Evolutionary conservation across 2,797 vertebrate species (phyloP), one percentile per base, ranked within the genome.

Genomic region (Microctenopoma lineatum): DNA sequence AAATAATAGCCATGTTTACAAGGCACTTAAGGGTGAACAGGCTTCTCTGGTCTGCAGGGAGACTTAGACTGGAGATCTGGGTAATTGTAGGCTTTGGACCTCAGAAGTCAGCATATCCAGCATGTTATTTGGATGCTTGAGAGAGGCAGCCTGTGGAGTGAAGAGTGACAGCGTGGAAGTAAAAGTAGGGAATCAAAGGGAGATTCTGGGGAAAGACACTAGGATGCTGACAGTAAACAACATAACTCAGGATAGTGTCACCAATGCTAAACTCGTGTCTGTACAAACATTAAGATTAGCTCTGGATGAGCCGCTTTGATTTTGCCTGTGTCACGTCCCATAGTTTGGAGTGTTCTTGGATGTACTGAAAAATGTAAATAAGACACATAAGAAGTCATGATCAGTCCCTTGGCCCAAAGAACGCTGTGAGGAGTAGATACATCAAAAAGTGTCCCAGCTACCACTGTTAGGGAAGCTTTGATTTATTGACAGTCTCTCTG

Each of bases 1-100:
- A 78, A 80, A 75, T 83, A 84, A 90, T 62, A 83, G 64, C 73
- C 8, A 42, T 73, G 68, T 66, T 84, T 80, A 61, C 39, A 39
- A 82, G 59, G 51, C 76, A 83, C 73, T 87, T 66, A 60, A 27
- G 66, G 26, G 54, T 46, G 61, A 79, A 72, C 16, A 53, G 48
- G 50, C 59, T 29, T 71, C 9, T 72, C n/a, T 44, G 70, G 55
- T 62, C 41, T 27, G 27, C 51, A 41, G 59, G 26, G 16, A 71
- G 66, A 51, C 61, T 51, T 39, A 34, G 39, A 34, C 42, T 57
- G 51, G 68, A 56, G 39, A 44, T 47, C 45, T 21, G 25, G 66
- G 62, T 80, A 76, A 85, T 75, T 75, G 51, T 18, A 53, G 38
- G 59, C 64, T 68, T 61, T 50, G 29, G 45, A 70, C 38, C 56